A percentile compares a stretch with the other conserved stretches of the same genome.
Conservation (phyloP, 2,888 invertebrate genomes). For the Scaptomyza caliginosa region DNA sequence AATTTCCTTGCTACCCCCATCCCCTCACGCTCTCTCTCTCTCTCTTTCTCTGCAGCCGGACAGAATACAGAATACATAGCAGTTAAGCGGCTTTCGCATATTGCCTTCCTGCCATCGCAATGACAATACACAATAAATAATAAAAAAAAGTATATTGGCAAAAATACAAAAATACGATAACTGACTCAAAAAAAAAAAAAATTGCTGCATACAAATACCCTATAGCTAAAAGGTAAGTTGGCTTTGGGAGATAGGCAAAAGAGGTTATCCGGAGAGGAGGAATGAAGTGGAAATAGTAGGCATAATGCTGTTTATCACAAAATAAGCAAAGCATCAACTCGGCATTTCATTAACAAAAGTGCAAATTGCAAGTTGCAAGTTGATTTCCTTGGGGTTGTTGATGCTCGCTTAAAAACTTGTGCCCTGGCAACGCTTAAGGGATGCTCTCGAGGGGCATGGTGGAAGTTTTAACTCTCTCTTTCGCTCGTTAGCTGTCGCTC, state of each 20-base stretch:
- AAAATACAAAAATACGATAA: conserved; percentile 6
- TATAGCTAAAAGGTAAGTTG: too few species aligned
- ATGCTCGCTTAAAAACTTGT: conserved; percentile 49
- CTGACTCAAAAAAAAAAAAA: background rate
- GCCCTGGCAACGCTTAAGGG: conserved; percentile 5
- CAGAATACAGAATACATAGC: conserved; percentile 43
- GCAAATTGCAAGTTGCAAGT: conserved; percentile 55
- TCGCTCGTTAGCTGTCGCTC: background rate
- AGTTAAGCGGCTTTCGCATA: conserved; percentile 67
- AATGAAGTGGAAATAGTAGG: too few species aligned
- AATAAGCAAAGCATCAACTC: conserved; percentile 43
- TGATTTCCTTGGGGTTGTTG: conserved; percentile 74
- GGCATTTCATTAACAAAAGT: conserved; percentile 54
- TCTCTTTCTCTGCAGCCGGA: conserved; percentile 1
- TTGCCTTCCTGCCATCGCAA: conserved; percentile 53
- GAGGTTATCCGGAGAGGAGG: too few species aligned
- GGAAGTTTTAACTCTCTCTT: background rate
- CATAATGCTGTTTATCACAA: conserved; percentile 23
- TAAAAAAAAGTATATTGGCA: background rate
- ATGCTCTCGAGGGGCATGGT: background rate
- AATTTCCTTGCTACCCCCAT: conserved; percentile 22
- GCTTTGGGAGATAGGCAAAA: too few species aligned
- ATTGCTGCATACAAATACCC: too few species aligned
- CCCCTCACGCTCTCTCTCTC: background rate
- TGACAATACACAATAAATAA: conserved; percentile 23